These are phyloP conservation scores for Anaspis maculata DNA, from an alignment of 2,888 invertebrate species.

Conservation along the genomic window DNA sequence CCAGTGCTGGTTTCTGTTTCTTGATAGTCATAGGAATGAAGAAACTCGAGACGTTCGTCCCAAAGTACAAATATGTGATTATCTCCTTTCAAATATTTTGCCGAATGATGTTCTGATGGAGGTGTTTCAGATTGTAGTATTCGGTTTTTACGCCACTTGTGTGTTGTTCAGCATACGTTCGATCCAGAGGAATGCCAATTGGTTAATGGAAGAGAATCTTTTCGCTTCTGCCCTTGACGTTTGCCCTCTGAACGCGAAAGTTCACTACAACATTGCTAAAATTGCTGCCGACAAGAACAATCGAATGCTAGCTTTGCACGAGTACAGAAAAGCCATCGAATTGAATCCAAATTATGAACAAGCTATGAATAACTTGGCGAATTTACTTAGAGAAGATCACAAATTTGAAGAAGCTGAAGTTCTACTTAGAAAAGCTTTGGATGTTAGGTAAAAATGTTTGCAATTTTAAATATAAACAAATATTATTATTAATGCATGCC, in stretches of 20 bases:
- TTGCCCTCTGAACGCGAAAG: conserved; percentile 92
- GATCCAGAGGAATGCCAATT: conserved; percentile 62
- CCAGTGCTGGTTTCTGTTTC: conserved; percentile 73
- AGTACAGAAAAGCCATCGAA: conserved; percentile 56
- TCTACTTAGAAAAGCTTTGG: conserved; percentile 64
- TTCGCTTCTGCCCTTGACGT: conserved; percentile 76
- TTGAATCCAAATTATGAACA: conserved; percentile 79
- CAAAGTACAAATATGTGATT: background rate
- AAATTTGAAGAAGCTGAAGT: conserved; percentile 62
- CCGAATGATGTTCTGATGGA: background rate
- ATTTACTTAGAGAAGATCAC: conserved; percentile 67
- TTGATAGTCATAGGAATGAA: conserved; percentile 57
- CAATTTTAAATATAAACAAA: background rate
- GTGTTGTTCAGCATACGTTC: conserved; percentile 40
- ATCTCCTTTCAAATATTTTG: conserved; percentile 3
- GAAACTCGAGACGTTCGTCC: conserved; percentile 31
- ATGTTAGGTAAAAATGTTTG: conserved; percentile 51
- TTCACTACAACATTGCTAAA: conserved; percentile 88
- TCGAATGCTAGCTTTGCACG: conserved; percentile 58
- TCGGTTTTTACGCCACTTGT: conserved; percentile 29
- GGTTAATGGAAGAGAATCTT: conserved; percentile 70
- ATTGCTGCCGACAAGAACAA: conserved; percentile 69
- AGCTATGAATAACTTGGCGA: conserved; percentile 90
- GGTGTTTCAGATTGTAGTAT: conserved; percentile 29
- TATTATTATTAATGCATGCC: background rate